phyloP scores from a whole-genome alignment of 2,888 invertebrate species.

The Zootermopsis nevadensis region DNA sequence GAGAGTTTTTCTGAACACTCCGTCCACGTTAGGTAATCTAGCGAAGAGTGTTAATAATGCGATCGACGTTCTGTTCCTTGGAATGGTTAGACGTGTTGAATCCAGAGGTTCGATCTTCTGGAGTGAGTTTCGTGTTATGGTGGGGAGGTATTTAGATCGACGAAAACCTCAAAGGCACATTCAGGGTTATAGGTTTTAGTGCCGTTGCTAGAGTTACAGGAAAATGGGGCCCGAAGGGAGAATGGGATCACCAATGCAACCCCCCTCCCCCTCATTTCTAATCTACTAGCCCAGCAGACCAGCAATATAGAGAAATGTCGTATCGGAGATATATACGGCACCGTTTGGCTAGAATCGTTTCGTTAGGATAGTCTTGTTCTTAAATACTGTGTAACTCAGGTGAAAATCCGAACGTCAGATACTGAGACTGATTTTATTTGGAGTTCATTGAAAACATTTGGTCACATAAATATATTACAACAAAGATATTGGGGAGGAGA shows the following conservation, averaged over 20 bases:
- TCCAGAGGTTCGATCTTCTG: background rate
- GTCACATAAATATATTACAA: too few relatives aligned
- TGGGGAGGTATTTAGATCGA: constrained; percentile 4
- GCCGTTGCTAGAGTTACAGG: background rate
- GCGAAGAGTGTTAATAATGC: background rate
- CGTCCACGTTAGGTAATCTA: background rate
- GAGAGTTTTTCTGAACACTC: too few relatives aligned
- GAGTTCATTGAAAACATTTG: too few relatives aligned
- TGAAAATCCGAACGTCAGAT: too few relatives aligned
- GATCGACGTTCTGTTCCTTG: background rate
- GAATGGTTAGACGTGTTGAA: background rate
- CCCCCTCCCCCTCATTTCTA: background rate
- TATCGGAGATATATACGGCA: constrained; percentile 32
- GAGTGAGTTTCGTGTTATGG: background rate
- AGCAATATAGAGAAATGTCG: constrained; percentile 30
- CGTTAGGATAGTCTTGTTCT: constrained; percentile 14
- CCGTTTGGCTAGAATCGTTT: background rate
- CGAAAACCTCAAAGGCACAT: constrained; percentile 30
- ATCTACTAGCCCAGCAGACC: background rate
- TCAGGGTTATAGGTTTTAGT: constrained; percentile 26
- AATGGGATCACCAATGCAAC: constrained; percentile 4
- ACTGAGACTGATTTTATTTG: too few relatives aligned
- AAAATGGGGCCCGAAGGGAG: background rate
- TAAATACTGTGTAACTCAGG: background rate
- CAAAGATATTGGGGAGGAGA: too few relatives aligned